These are phyloP conservation scores for Danio jaintianensis DNA, from an alignment of 2,797 vertebrate species.

Conservation along the genomic window DNA sequence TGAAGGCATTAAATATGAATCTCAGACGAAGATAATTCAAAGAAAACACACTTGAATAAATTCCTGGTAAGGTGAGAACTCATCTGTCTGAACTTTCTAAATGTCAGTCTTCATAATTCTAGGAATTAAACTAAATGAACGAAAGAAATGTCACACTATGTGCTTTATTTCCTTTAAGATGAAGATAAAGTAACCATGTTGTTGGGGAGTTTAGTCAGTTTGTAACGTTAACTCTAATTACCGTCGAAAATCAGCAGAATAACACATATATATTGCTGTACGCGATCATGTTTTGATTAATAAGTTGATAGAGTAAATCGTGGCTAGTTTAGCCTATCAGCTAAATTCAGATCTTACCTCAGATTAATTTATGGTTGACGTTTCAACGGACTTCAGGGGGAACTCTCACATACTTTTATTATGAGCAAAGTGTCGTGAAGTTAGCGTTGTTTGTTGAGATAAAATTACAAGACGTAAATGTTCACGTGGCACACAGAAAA, in stretches of 20 bases:
- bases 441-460: background rate
- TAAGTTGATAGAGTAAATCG: background rate
- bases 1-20: background rate
- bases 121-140: background rate
- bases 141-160: background rate
- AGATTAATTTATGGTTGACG: conserved; percentile 12
- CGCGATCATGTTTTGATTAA: background rate
- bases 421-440: background rate
- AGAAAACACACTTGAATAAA: background rate
- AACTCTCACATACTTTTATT: background rate
- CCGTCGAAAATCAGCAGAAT: background rate
- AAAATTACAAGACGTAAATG: background rate
- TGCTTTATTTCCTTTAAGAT: background rate
- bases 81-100: background rate
- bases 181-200: background rate
- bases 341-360: conserved; percentile 19
- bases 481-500: background rate
- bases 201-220: background rate
- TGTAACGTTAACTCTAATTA: background rate
- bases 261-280: background rate
- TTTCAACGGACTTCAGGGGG: background rate
- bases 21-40: background rate
- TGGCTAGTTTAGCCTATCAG: background rate
- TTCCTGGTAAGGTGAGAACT: background rate
- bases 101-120: background rate